Percentiles rank a stretch among this genome's conserved stretches.
Conservation (phyloP, 2,888 invertebrate genomes). For the Andrena dorsata region DNA sequence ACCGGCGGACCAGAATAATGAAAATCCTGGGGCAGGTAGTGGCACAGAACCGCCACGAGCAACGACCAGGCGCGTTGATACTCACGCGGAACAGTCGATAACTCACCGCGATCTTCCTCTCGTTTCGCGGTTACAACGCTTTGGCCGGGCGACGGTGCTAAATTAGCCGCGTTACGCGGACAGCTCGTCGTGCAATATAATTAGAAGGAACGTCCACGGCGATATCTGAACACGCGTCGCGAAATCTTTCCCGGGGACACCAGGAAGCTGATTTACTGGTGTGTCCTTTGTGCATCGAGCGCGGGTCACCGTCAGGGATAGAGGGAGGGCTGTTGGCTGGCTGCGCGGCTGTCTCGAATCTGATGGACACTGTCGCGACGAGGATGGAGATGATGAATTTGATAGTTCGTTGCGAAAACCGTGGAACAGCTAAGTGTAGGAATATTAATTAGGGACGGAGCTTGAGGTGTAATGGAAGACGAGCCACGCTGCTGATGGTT, state of each 20-base stretch:
- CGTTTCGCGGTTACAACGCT: slow-evolving; percentile 17
- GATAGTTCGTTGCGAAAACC: too few species aligned
- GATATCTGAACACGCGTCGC: slow-evolving; percentile 11
- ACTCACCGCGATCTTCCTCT: slow-evolving; percentile 20
- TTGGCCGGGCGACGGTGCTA: slow-evolving; percentile 11
- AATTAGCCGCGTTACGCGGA: slow-evolving; percentile 31
- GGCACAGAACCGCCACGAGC: slow-evolving; percentile 1
- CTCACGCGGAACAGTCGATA: slow-evolving; percentile 19
- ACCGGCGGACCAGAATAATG: slow-evolving; percentile 24
- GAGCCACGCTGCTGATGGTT: too few species aligned
- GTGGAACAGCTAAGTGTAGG: background rate
- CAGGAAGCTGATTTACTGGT: slow-evolving; percentile 13
- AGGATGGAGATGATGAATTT: background rate
- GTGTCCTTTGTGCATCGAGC: slow-evolving; percentile 4
- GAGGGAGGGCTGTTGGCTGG: background rate
- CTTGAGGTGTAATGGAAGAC: too few species aligned
- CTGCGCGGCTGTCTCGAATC: background rate
- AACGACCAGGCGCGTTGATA: slow-evolving; percentile 1
- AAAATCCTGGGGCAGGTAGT: slow-evolving; percentile 10
- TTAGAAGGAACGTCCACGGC: slow-evolving; percentile 19
- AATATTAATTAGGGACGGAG: background rate
- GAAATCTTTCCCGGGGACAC: slow-evolving; percentile 7
- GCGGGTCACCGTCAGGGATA: background rate
- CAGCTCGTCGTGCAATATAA: slow-evolving; percentile 22
- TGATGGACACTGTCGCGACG: background rate